Percentiles rank a stretch among this genome's conserved stretches.
Evolutionary conservation across 2,888 invertebrate genomes (phyloP).

Genomic region (Thyatira batis): DNA sequence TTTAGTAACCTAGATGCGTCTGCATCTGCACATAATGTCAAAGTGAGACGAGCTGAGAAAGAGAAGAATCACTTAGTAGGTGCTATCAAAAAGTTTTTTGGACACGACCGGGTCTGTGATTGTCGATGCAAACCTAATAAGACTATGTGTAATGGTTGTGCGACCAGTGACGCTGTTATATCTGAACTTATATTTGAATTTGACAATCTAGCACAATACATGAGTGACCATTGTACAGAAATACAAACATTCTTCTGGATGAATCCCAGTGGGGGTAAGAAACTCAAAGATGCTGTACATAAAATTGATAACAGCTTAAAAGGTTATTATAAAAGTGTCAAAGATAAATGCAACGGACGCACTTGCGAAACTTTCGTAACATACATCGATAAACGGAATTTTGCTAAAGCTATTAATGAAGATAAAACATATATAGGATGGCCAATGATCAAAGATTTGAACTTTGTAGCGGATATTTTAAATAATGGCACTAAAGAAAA

Average conservation of each 20-base stretch:
- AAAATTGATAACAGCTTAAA: constrained; percentile 54
- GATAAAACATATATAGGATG: constrained; percentile 15
- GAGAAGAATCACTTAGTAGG: constrained; percentile 32
- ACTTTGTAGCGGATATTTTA: constrained; percentile 34
- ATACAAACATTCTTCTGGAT: constrained; percentile 68
- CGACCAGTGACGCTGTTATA: constrained; percentile 63
- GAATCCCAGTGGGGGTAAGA: constrained; percentile 64
- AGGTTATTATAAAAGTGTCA: constrained; percentile 63
- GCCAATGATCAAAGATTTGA: constrained; percentile 25
- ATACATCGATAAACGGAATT: constrained; percentile 51
- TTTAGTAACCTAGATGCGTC: constrained; percentile 14
- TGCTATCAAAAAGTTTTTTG: constrained; percentile 49
- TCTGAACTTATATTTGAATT: constrained; percentile 64
- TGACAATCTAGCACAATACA: constrained; percentile 58
- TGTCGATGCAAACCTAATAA: constrained; percentile 58
- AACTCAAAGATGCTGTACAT: constrained; percentile 55
- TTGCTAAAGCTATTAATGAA: constrained; percentile 15
- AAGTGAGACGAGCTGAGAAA: constrained; percentile 7
- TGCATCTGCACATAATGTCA: constrained; percentile 15
- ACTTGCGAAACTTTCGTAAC: constrained; percentile 53
- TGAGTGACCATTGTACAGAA: constrained; percentile 67
- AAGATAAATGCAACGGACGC: constrained; percentile 60
- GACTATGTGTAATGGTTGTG: constrained; percentile 63
- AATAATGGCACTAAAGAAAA: constrained; percentile 27
- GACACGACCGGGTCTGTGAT: constrained; percentile 54